These are phyloP conservation scores for Papilio dardanus DNA, from an alignment of 1,140 invertebrate species.

Conservation along the genomic window DNA sequence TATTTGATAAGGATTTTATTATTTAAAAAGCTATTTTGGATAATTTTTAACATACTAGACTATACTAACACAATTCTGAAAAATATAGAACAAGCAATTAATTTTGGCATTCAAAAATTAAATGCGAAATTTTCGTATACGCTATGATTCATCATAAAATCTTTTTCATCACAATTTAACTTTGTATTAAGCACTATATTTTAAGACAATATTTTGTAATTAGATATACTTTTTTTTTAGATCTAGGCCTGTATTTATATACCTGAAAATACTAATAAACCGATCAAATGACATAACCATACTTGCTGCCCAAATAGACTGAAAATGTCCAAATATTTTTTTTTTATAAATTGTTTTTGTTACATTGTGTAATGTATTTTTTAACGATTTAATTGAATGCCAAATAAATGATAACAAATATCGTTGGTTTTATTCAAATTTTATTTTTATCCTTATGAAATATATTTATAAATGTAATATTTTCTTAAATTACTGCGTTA, in stretches of 20 bases:
- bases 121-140: neutral
- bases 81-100: slow-evolving; percentile 46
- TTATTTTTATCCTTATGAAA: slow-evolving; percentile 45
- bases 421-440: slow-evolving; percentile 55
- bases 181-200: slow-evolving; percentile 27
- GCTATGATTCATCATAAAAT: slow-evolving; percentile 13
- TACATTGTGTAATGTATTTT: slow-evolving; percentile 71
- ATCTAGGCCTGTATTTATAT: slow-evolving; percentile 27
- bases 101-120: slow-evolving; percentile 54
- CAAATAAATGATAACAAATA: slow-evolving; percentile 74
- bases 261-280: slow-evolving; percentile 2
- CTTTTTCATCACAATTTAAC: slow-evolving; percentile 24
- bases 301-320: slow-evolving; percentile 80
- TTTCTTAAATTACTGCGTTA: slow-evolving; percentile 71
- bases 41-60: slow-evolving; percentile 27
- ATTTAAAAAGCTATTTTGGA: neutral
- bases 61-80: slow-evolving; percentile 30
- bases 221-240: slow-evolving; percentile 30
- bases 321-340: slow-evolving; percentile 79
- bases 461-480: slow-evolving; percentile 38
- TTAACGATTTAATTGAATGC: slow-evolving; percentile 78
- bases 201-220: slow-evolving; percentile 30
- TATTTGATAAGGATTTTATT: slow-evolving; percentile 1
- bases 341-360: slow-evolving; percentile 74
- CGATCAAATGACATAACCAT: slow-evolving; percentile 48